Percentiles rank a stretch among this genome's conserved stretches.
Conservation (phyloP, 2,888 invertebrate genomes). For the Spilosoma lubricipeda region DNA sequence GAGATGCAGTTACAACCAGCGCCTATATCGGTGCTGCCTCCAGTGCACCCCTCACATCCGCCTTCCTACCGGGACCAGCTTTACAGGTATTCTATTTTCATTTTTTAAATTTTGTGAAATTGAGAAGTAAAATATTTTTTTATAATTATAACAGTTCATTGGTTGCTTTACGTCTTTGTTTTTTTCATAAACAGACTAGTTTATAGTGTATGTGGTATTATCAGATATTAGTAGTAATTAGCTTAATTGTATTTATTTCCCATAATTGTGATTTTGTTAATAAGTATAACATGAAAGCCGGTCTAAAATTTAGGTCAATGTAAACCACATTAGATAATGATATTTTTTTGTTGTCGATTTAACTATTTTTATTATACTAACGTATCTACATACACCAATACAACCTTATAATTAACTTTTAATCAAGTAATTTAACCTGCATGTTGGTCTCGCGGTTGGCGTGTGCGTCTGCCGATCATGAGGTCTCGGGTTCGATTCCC, state of each 20-base stretch:
- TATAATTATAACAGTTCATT: background rate
- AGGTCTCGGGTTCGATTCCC: no score
- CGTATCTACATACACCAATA: no score
- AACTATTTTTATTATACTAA: no score
- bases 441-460: no score
- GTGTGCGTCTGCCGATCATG: no score
- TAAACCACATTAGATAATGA: background rate
- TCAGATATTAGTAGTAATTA: no score
- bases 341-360: background rate
- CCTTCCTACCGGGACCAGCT: conserved; percentile 85
- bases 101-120: background rate
- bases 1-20: conserved; percentile 80
- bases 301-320: background rate
- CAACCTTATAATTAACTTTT: background rate
- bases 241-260: no score
- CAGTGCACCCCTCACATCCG: conserved; percentile 78
- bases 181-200: background rate
- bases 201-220: background rate
- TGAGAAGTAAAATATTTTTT: background rate
- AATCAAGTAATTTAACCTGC: background rate
- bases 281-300: background rate
- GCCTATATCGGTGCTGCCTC: conserved; percentile 76
- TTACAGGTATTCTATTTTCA: conserved; percentile 71
- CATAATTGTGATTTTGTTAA: background rate
- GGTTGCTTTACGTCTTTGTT: background rate